phyloP scores from a whole-genome alignment of 2,888 invertebrate genomes.

The Heliconius ismenius region DNA sequence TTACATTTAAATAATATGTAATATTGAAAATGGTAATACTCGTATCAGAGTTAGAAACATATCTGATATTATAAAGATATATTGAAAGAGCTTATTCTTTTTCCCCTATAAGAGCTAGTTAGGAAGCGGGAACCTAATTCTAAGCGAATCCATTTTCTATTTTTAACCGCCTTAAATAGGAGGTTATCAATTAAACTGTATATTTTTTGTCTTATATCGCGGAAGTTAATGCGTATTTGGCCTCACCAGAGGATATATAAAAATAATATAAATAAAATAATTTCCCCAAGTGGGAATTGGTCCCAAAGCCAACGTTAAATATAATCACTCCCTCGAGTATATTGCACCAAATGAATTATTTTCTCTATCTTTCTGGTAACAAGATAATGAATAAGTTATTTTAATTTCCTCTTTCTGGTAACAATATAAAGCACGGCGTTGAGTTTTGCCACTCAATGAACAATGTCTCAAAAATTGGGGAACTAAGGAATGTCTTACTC shows the following conservation, averaged over 20 bases:
- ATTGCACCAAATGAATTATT: neutral
- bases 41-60: too few species aligned
- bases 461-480: too few species aligned
- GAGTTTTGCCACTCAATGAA: too few species aligned
- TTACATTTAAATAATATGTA: neutral
- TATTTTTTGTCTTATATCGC: too few species aligned
- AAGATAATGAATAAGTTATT: neutral
- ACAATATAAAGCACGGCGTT: neutral
- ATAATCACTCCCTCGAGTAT: neutral
- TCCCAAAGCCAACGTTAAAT: neutral
- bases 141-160: neutral
- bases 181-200: neutral
- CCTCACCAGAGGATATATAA: neutral
- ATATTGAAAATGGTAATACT: too few species aligned
- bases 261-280: neutral
- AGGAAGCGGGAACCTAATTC: too few species aligned
- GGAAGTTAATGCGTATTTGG: too few species aligned
- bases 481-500: too few species aligned
- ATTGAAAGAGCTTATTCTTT: too few species aligned
- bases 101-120: too few species aligned
- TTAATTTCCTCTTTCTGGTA: neutral
- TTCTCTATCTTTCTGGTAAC: neutral
- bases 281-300: neutral
- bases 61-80: too few species aligned
- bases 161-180: neutral